Percentiles rank a stretch among this genome's conserved stretches.
Conservation (phyloP, 2,113 vertebrate genomes). For the Crotalus horridus region DNA sequence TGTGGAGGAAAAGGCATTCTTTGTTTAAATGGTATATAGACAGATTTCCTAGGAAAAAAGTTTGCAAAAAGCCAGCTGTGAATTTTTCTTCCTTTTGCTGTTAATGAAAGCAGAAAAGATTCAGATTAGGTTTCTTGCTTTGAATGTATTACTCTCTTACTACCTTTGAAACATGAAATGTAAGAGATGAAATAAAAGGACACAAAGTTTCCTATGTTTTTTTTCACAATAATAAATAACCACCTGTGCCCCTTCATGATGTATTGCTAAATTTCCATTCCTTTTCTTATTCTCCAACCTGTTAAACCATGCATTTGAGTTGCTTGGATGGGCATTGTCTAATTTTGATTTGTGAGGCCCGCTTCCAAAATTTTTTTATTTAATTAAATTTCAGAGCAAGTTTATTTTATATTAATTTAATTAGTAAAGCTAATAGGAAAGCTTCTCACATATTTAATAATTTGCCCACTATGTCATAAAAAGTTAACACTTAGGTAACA, state of each 20-base stretch:
- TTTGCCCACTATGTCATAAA: neutral
- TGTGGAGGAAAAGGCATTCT: neutral
- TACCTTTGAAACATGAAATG: neutral
- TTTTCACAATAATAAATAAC: neutral
- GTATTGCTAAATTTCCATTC: neutral
- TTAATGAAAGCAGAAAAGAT: neutral
- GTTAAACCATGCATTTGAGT: neutral
- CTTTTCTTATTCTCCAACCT: neutral
- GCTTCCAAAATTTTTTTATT: neutral
- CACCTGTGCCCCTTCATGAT: neutral
- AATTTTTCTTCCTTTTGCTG: neutral
- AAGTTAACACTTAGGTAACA: neutral
- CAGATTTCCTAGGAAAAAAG: neutral
- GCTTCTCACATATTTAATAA: neutral
- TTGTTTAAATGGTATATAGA: constrained; percentile 30
- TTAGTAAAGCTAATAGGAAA: neutral
- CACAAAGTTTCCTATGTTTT: neutral
- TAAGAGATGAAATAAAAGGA: neutral
- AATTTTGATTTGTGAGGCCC: neutral
- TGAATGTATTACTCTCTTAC: constrained; percentile 3
- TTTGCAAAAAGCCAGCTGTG: neutral
- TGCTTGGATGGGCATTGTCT: neutral
- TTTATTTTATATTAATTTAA: neutral
- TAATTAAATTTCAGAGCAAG: neutral
- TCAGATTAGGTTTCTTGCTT: neutral